Evolutionary conservation across 2,888 invertebrate species (phyloP).

Genomic region (Tinea trinotella): DNA sequence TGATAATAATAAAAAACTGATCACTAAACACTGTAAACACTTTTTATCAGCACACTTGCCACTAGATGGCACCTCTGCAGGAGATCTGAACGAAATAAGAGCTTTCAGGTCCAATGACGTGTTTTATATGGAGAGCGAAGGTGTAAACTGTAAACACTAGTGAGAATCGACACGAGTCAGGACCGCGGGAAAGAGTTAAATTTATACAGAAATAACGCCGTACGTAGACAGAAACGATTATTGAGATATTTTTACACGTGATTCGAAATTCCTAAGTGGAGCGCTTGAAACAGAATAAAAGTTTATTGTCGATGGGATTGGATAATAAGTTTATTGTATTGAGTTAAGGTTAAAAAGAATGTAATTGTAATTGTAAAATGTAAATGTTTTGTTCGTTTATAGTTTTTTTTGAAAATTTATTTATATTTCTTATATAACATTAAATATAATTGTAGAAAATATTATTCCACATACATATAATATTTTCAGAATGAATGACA

Average conservation of each 20-base stretch:
- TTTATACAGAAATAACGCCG: conserved; percentile 60
- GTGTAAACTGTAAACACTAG: conserved; percentile 48
- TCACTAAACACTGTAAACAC: conserved; percentile 37
- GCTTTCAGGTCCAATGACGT: conserved; percentile 60
- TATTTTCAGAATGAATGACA: no score
- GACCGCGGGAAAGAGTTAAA: conserved; percentile 32
- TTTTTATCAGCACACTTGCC: conserved; percentile 33
- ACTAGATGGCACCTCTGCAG: conserved; percentile 69
- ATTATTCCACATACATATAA: no score
- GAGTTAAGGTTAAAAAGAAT: no score
- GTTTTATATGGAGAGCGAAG: conserved; percentile 62
- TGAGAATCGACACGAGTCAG: conserved; percentile 63
- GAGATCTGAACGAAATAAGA: conserved; percentile 65
- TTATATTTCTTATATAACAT: no score
- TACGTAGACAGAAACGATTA: conserved; percentile 42
- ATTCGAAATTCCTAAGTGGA: neutral
- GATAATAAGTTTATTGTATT: neutral
- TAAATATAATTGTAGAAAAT: no score
- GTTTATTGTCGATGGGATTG: neutral
- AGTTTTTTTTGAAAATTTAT: no score
- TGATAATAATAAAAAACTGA: conserved; percentile 31
- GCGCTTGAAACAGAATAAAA: neutral
- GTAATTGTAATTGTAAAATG: no score
- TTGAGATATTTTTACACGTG: conserved; percentile 31
- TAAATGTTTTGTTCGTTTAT: no score